These are phyloP conservation scores for Melieria omissa DNA, from an alignment of 2,888 invertebrate genomes.

Conservation along the genomic window DNA sequence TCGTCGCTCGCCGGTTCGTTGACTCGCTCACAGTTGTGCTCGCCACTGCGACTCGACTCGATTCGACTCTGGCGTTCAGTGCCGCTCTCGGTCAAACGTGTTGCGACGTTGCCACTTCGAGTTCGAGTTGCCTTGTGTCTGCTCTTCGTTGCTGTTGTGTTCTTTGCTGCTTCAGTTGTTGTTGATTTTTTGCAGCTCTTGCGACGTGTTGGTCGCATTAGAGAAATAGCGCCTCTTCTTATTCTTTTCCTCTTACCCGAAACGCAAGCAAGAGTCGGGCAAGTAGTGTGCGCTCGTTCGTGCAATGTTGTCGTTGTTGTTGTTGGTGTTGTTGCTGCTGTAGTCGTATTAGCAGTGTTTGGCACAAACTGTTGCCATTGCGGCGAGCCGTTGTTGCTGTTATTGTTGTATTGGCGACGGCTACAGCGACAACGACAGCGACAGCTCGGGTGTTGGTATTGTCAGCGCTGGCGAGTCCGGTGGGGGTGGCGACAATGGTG, in stretches of 20 bases:
- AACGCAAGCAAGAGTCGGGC: background rate
- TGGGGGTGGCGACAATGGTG: background rate
- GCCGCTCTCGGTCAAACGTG: background rate
- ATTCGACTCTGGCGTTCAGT: conserved; percentile 1
- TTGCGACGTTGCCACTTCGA: conserved; percentile 28
- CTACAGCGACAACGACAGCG: background rate
- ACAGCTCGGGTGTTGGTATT: background rate
- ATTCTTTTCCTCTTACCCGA: conserved; percentile 15
- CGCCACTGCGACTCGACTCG: background rate
- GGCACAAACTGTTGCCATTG: conserved; percentile 23
- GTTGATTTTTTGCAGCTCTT: conserved; percentile 17
- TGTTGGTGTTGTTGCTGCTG: background rate
- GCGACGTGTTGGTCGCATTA: conserved; percentile 9
- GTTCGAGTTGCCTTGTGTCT: background rate
- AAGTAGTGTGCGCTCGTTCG: background rate
- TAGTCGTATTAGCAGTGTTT: background rate
- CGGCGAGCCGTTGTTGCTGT: background rate
- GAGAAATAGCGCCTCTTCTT: conserved; percentile 7
- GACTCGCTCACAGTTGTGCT: background rate
- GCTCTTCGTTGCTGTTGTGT: background rate
- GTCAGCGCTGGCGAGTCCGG: conserved; percentile 2
- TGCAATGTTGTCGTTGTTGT: background rate
- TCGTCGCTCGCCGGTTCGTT: conserved; percentile 3
- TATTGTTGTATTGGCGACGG: conserved; percentile 3
- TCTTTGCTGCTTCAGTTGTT: background rate